A percentile compares a stretch with the other conserved stretches of the same genome.
These are phyloP conservation scores for Potorous gilbertii DNA, from an alignment of 2,797 vertebrate species.

Conservation along the genomic window DNA sequence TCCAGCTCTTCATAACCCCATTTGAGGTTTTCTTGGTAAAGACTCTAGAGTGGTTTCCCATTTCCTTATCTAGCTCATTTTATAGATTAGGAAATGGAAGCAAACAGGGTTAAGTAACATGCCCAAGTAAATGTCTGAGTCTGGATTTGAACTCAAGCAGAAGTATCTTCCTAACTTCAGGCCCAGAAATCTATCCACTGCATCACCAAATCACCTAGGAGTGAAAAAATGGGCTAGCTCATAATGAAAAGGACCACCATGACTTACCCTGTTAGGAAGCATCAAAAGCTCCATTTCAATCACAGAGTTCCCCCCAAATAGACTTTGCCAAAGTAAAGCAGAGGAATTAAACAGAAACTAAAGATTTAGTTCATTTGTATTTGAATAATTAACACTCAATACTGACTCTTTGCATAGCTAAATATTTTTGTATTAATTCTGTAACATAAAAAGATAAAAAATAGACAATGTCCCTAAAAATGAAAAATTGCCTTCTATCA, in stretches of 20 bases:
- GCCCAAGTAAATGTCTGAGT: accelerated
- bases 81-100: not conserved
- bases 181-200: not conserved
- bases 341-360: not conserved
- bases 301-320: not conserved
- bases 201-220: not conserved
- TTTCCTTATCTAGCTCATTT: not conserved
- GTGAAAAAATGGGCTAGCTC: not conserved
- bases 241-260: not conserved
- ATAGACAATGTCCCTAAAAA: constrained; percentile 4
- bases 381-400: not conserved
- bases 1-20: not conserved
- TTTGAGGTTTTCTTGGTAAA: not conserved
- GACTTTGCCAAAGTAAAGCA: not conserved
- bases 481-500: constrained; percentile 19
- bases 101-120: not conserved
- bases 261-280: not conserved
- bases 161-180: too few relatives aligned
- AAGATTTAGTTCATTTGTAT: not conserved
- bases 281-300: not conserved
- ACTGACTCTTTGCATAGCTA: not conserved
- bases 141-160: not conserved
- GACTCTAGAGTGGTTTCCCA: not conserved
- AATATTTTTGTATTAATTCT: not conserved
- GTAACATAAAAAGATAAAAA: constrained; percentile 15